phyloP scores from a whole-genome alignment of 2,113 vertebrate genomes.

The Gavialis gangeticus region DNA sequence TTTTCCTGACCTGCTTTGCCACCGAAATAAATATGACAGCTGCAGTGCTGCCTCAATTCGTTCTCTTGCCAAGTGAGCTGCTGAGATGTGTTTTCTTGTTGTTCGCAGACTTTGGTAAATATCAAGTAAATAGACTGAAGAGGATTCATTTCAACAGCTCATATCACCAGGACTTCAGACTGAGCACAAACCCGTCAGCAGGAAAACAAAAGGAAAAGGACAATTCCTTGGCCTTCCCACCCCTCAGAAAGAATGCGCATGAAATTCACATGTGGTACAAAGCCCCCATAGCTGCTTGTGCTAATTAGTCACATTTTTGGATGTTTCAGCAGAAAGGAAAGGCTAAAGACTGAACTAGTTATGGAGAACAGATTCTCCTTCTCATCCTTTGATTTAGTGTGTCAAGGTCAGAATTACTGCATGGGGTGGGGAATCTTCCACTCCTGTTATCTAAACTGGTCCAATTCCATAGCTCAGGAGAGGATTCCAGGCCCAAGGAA shows the following conservation, averaged over 20 bases:
- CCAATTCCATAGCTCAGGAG: neutral
- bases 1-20: constrained; percentile 86
- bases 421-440: neutral
- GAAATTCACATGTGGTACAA: neutral
- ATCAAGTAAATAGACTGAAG: constrained; percentile 80
- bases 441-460: neutral
- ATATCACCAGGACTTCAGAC: constrained; percentile 71
- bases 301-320: neutral
- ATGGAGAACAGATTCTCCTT: neutral
- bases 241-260: constrained; percentile 55
- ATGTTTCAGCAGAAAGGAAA: neutral
- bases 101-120: constrained; percentile 79
- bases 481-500: fast-evolving
- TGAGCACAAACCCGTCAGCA: constrained; percentile 21
- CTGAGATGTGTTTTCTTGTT: constrained; percentile 80
- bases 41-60: constrained; percentile 78
- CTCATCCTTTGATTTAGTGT: neutral
- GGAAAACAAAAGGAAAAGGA: constrained; percentile 43
- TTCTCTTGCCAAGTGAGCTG: constrained; percentile 81
- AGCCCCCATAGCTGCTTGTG: neutral
- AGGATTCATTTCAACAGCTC: constrained; percentile 75
- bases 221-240: neutral
- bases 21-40: constrained; percentile 84
- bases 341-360: neutral
- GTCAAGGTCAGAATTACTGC: neutral